phyloP scores from a whole-genome alignment of 2,888 invertebrate species.

The Pasiphila rectangulata region DNA sequence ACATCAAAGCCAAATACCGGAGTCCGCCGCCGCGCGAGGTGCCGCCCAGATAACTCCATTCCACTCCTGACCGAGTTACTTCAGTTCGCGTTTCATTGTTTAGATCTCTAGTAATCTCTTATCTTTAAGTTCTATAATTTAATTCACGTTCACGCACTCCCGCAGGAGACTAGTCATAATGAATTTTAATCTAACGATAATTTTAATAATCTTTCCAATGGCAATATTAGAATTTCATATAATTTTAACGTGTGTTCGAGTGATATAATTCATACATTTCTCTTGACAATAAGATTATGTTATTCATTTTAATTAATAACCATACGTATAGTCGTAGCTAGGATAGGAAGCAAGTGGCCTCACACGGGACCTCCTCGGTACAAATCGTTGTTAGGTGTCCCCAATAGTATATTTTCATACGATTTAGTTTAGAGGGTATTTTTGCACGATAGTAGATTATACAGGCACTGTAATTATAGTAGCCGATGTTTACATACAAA shows the following conservation, averaged over 20 bases:
- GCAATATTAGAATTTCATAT: constrained; percentile 45
- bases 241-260: constrained; percentile 38
- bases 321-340: constrained; percentile 21
- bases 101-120: constrained; percentile 70
- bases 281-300: constrained; percentile 19
- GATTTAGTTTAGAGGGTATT: constrained; percentile 63
- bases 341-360: constrained; percentile 46
- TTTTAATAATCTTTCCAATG: constrained; percentile 38
- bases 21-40: constrained; percentile 83
- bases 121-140: constrained; percentile 47
- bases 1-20: constrained; percentile 87
- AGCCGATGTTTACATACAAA: constrained; percentile 6
- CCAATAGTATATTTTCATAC: constrained; percentile 68
- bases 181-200: constrained; percentile 38
- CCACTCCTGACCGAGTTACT: constrained; percentile 53
- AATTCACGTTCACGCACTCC: constrained; percentile 49
- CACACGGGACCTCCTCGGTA: constrained; percentile 57
- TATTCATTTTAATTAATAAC: constrained; percentile 19
- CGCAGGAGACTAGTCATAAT: constrained; percentile 65
- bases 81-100: constrained; percentile 45
- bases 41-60: constrained; percentile 80
- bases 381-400: constrained; percentile 62
- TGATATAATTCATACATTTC: constrained; percentile 29
- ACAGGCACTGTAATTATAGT: constrained; percentile 45
- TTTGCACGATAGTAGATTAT: constrained; percentile 69